Conservation (phyloP, 2,888 invertebrate species). For the Ernsta delagoae region DNA sequence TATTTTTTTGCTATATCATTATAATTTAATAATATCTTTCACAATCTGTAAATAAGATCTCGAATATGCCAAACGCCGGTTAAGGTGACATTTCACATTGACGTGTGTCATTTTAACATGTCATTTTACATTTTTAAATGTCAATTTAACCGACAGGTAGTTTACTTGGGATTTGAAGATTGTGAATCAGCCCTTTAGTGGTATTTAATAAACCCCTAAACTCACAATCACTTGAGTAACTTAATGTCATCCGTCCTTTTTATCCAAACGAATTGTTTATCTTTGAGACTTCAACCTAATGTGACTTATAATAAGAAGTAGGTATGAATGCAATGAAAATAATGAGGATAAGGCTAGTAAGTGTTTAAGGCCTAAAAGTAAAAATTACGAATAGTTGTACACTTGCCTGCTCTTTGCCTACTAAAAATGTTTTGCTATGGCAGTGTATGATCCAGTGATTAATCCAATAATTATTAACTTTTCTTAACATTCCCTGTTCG, state of each 20-base stretch:
- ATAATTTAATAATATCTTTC: too few species aligned
- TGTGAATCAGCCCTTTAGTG: too few species aligned
- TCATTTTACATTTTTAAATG: too few species aligned
- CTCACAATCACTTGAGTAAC: slow-evolving; percentile 5
- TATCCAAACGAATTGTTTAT: slow-evolving; percentile 16
- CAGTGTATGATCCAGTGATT: background rate
- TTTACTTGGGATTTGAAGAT: too few species aligned
- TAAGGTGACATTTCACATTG: too few species aligned
- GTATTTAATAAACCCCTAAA: background rate
- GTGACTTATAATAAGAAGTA: slow-evolving; percentile 1
- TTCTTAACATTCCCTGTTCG: slow-evolving; percentile 16
- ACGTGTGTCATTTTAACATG: too few species aligned
- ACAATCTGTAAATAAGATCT: too few species aligned
- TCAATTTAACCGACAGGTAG: too few species aligned
- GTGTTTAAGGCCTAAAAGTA: background rate
- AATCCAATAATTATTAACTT: too few species aligned
- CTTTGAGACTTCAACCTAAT: slow-evolving; percentile 20
- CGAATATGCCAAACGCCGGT: too few species aligned
- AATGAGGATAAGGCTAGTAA: background rate
- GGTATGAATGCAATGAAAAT: background rate
- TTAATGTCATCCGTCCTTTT: slow-evolving; percentile 34
- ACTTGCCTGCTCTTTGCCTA: too few species aligned
- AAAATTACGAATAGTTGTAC: background rate
- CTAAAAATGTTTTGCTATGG: background rate
- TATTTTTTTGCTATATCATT: too few species aligned